Base-by-base conservation (phyloP, 35 echinoderm and acorn worm genomes). In the Eucidaris tribuloides region DNA sequence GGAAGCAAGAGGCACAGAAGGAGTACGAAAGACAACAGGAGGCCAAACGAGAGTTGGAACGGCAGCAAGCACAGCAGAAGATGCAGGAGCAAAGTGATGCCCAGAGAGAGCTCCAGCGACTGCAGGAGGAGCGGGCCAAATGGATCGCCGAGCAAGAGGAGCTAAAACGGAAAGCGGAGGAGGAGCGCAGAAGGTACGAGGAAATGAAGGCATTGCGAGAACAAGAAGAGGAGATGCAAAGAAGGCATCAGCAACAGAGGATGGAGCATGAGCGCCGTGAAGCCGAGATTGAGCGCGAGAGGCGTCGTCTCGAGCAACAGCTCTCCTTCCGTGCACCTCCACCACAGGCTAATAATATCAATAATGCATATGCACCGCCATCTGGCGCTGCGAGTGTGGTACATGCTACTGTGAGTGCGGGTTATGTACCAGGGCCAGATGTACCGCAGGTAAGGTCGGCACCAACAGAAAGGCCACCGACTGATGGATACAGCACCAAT, bases 211-310 rank as follows among this genome's bases (percentile, higher is more conserved):
- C 28, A 74, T 44, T 74, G 9, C 34, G 68, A 15, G 68, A 74
- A 40, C 68, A 74, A 44, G 94, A 97, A 44, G 94, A 97, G 57
- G 90, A 99, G 45, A 82, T 90, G 70, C 79, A 86, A 38, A 77
- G 86, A 70, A 78, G 90, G 32, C 86, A 93, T 46, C 86, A 93
- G 29, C 81, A 90, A 28, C 96, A 93, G 71, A 84, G 91, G 45
- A 24, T 84, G 46, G 94, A 97, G 62, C 88, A 92, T 39, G 80
- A 79, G 77, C 55, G 83, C 23, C 83, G 91, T 11, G 96, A 90
- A 63, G 91, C 91, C 31, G 90, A 99, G 46, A 74, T 90, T 56
- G 96, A 99, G 45, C 87, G 93, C 34, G 83, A 99, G 68, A 89
- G 96, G 23, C 31, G 64, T 31, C 90, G 91, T n/a, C 65, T 99